A percentile compares a stretch with the other conserved stretches of the same genome.
Evolutionary conservation across 2,113 vertebrate genomes (phyloP).

Genomic region (Pampusana beccarii): DNA sequence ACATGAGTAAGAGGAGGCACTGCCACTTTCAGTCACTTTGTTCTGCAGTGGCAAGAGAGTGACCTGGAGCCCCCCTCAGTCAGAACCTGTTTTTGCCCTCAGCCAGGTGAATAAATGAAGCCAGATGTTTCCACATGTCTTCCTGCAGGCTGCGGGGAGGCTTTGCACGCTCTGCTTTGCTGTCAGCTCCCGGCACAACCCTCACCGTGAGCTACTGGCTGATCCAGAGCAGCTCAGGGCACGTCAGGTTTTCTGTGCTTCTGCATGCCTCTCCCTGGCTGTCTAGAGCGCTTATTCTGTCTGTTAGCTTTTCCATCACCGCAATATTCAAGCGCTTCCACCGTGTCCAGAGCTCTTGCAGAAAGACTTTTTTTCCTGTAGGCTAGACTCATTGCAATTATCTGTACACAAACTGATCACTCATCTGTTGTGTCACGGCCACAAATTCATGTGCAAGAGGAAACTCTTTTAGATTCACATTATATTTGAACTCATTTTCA

Average conservation of each 20-base stretch:
- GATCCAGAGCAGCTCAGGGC: not conserved
- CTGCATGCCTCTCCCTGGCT: not conserved
- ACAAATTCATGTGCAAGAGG: not conserved
- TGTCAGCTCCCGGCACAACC: not conserved
- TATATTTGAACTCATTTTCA: slow-evolving; percentile 15
- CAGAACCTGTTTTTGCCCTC: not conserved
- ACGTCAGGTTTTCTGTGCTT: not conserved
- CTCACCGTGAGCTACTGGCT: not conserved
- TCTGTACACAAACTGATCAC: not conserved
- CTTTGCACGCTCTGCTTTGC: not conserved
- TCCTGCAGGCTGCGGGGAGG: rapidly evolving
- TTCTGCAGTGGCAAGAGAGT: not conserved
- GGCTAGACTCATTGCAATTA: not conserved
- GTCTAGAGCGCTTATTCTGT: not conserved
- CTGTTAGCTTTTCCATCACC: not conserved
- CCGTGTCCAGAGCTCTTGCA: not conserved
- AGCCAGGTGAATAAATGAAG: not conserved
- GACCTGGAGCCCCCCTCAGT: not conserved
- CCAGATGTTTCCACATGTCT: not conserved
- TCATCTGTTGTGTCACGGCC: not conserved
- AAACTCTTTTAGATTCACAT: not conserved
- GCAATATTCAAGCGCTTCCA: not conserved
- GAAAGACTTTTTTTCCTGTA: not conserved
- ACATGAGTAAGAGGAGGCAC: not conserved
- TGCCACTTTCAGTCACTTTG: not conserved